These are phyloP conservation scores for Phania funesta DNA, from an alignment of 2,888 invertebrate species.

Conservation along the genomic window DNA sequence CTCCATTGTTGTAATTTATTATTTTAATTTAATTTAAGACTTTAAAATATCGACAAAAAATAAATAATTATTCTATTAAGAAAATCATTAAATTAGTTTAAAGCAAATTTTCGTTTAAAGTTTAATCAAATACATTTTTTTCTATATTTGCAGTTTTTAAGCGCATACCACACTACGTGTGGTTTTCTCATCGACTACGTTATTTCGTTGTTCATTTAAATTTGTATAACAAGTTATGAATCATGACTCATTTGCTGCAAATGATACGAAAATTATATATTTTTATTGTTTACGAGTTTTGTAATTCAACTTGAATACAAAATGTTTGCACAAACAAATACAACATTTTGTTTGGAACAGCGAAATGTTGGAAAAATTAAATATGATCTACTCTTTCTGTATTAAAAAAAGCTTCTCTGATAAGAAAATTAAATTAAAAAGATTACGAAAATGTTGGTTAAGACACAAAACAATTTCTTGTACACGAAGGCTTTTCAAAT, in stretches of 20 bases:
- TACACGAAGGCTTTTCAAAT: too few relatives aligned
- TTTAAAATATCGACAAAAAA: too few relatives aligned
- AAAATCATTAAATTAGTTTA: too few relatives aligned
- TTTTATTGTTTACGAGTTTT: background rate
- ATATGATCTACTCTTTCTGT: too few relatives aligned
- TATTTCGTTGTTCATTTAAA: slow-evolving; percentile 13
- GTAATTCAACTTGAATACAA: slow-evolving; percentile 38
- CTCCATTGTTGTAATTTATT: too few relatives aligned
- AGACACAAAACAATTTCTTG: too few relatives aligned
- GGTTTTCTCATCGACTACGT: slow-evolving; percentile 35
- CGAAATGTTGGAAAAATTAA: background rate
- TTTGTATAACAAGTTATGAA: slow-evolving; percentile 42
- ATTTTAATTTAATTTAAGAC: too few relatives aligned
- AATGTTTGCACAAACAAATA: background rate
- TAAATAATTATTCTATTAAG: too few relatives aligned
- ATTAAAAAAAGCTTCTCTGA: too few relatives aligned
- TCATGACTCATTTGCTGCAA: slow-evolving; percentile 55
- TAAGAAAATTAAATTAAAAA: too few relatives aligned
- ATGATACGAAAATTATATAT: slow-evolving; percentile 1
- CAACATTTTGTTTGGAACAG: slow-evolving; percentile 4
- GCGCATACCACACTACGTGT: slow-evolving; percentile 9
- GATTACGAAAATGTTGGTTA: too few relatives aligned
- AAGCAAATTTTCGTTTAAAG: too few relatives aligned
- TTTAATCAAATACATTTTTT: background rate
- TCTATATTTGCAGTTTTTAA: background rate